Evolutionary conservation across 2,888 invertebrate species (phyloP), one percentile per base, ranked within the genome.

Genomic region (Drosophila acutilabella): DNA sequence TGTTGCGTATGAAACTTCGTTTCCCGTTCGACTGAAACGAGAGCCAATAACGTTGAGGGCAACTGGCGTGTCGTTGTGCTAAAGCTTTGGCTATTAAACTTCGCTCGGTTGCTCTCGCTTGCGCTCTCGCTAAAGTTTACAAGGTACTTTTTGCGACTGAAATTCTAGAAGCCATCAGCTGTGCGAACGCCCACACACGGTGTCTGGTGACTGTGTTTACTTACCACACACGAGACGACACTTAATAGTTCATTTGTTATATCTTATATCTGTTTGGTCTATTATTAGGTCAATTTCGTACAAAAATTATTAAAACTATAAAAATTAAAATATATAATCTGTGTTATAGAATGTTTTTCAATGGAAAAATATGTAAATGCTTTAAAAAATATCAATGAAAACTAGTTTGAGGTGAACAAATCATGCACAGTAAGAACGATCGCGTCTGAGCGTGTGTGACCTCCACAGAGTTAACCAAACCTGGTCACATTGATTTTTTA

Each of bases 1-100:
- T 67, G 82, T 80, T 80, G 82, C 75, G 82, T 78, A 52, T 71
- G 74, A 79, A 74, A 74, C 78, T 74, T 71, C 74, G 78, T 68
- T 81, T 50, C 54, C 58, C 60, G 59, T 73, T 78, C 69, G 60
- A 78, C 78, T 81, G 42, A 82, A 18, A 33, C 20, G n/a, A 57
- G 30, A 30, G 30, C 36, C 42, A 42, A 18, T 56, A 26, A 30
- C 50, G 26, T 38, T 69, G 45, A 36, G 13, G 33, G 38, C 67
- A 68, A 53, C 41, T 45, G 36, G 26, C 14, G 14, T 18, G 40
- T 11, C 41, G 41, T 44, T 52, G 20, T 60, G 52, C 50, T 45
- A 53, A 65, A 77, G 66, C 68, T 75, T 68, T 68, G 4, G 16
- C 20, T 44, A 18, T 38, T 10, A 14, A 16, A 60, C 11, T 54